Evolutionary conservation across 2,888 invertebrate species (phyloP).

Genomic region (Nomada ruficornis): DNA sequence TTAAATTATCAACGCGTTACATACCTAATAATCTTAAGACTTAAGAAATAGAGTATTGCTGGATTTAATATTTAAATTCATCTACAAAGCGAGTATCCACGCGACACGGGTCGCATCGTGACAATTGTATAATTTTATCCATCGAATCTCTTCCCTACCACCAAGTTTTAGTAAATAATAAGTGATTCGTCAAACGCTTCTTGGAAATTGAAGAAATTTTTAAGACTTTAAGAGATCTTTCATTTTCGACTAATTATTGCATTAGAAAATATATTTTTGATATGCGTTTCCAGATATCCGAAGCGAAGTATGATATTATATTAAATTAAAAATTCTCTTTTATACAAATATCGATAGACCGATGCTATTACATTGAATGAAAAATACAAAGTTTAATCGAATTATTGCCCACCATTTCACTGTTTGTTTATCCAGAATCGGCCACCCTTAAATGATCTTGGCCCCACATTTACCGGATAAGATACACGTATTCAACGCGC

Average conservation of each 20-base stretch:
- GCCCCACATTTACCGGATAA: conserved; percentile 26
- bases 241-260: conserved; percentile 8
- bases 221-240: background rate
- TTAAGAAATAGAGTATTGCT: conserved; percentile 29
- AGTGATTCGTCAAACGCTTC: background rate
- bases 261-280: background rate
- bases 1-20: background rate
- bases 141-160: background rate
- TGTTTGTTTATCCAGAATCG: background rate
- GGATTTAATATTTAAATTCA: conserved; percentile 13
- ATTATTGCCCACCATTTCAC: background rate
- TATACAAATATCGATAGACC: background rate
- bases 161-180: background rate
- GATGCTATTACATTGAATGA: too few relatives aligned
- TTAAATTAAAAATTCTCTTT: background rate
- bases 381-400: background rate
- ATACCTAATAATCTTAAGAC: conserved; percentile 17
- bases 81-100: background rate
- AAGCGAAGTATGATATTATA: too few relatives aligned
- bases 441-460: conserved; percentile 15
- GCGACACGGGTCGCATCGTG: too few relatives aligned
- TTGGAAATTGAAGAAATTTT: background rate
- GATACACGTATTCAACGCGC: background rate
- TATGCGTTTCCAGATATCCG: conserved; percentile 1
- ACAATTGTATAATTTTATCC: background rate